Percentiles rank a stretch among this genome's conserved stretches.
Evolutionary conservation across 2,797 vertebrate genomes (phyloP).

Genomic region (Pangasius macronema): DNA sequence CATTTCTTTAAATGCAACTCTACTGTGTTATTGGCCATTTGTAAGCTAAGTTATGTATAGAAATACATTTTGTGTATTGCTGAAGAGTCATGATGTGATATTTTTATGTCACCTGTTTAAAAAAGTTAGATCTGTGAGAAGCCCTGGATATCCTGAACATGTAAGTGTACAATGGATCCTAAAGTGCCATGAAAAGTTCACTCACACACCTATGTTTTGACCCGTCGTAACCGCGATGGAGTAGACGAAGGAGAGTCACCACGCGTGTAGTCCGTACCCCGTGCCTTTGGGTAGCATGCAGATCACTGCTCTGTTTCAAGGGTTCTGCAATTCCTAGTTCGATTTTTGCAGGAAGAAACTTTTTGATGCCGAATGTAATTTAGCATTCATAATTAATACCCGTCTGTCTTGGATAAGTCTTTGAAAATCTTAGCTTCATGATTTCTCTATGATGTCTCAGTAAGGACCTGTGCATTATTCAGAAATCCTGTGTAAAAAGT

Average conservation of each 20-base stretch:
- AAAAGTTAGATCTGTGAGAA: background rate
- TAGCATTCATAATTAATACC: conserved; percentile 36
- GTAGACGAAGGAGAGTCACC: too few species aligned
- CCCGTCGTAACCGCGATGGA: too few species aligned
- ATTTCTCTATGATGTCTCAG: background rate
- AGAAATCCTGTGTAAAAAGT: background rate
- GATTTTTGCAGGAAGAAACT: conserved; percentile 12
- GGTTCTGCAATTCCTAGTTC: background rate
- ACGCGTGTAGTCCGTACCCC: too few species aligned
- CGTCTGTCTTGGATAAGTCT: conserved; percentile 20
- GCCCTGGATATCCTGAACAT: background rate
- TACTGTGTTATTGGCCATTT: background rate
- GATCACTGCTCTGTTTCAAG: background rate
- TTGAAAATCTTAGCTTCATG: conserved; percentile 9
- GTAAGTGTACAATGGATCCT: background rate
- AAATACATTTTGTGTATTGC: background rate
- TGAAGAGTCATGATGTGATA: background rate
- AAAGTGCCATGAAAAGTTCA: background rate
- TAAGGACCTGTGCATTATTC: conserved; percentile 7
- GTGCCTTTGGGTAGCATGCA: background rate
- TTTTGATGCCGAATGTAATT: conserved; percentile 23
- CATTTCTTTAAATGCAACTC: background rate
- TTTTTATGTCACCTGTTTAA: background rate
- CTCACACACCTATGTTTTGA: too few species aligned
- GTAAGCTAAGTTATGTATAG: background rate